phyloP scores from a whole-genome alignment of 2,888 invertebrate species.

The Sesia bembeciformis region DNA sequence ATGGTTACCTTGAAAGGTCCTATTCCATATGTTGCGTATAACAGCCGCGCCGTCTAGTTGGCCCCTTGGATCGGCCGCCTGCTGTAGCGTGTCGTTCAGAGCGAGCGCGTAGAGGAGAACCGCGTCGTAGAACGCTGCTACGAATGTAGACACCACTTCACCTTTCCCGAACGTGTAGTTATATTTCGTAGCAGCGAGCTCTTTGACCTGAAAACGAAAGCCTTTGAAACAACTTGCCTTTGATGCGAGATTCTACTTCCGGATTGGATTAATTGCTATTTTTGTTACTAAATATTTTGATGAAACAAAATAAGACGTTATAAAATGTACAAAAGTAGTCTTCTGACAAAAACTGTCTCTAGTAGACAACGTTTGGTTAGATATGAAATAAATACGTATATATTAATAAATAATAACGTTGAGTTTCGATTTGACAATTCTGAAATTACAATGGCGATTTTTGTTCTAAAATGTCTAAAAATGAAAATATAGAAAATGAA shows the following conservation, averaged over 20 bases:
- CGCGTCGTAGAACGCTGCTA: conserved; percentile 97
- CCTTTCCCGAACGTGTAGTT: conserved; percentile 83
- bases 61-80: conserved; percentile 52
- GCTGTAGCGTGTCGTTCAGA: conserved; percentile 86
- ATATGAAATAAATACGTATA: no score
- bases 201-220: conserved; percentile 72
- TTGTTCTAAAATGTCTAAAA: no score
- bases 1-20: conserved; percentile 83
- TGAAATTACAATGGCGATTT: no score
- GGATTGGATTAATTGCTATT: no score
- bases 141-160: conserved; percentile 91
- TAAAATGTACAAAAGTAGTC: no score
- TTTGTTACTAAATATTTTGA: no score
- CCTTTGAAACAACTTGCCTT: neutral
- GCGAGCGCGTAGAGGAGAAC: conserved; percentile 94
- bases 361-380: no score
- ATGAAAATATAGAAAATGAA: no score
- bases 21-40: conserved; percentile 89
- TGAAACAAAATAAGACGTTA: no score
- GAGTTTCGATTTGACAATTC: no score
- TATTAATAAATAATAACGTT: no score
- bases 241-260: neutral
- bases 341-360: no score
- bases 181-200: conserved; percentile 78
- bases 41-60: conserved; percentile 88